These are phyloP conservation scores for Sparidentex hasta DNA, from an alignment of 2,797 vertebrate genomes.

Conservation along the genomic window DNA sequence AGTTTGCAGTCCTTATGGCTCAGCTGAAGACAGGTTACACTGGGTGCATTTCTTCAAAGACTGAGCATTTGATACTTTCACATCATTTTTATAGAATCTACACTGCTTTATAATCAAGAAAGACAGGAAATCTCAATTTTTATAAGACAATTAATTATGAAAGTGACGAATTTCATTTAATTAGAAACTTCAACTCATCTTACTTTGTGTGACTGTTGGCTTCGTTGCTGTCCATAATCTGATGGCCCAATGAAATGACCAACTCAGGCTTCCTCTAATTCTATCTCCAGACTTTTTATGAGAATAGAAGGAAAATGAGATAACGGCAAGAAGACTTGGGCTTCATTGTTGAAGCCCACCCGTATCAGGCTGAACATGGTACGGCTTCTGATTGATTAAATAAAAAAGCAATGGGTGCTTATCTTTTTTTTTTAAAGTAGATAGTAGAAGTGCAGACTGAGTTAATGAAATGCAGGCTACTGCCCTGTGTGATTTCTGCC, in stretches of 20 bases:
- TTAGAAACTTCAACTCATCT: not conserved
- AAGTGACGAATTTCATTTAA: not conserved
- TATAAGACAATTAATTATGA: not conserved
- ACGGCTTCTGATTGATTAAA: conserved; percentile 3
- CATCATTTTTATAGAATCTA: no score
- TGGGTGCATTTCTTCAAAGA: no score
- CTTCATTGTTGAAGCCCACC: not conserved
- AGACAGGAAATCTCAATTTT: no score
- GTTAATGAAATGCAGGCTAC: conserved; percentile 55
- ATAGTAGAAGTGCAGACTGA: not conserved
- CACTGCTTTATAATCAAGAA: no score
- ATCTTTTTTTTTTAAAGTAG: conserved; percentile 22
- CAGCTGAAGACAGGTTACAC: no score
- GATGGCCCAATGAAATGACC: not conserved
- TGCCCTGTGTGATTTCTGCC: conserved; percentile 23
- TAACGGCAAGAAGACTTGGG: not conserved
- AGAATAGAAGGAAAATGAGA: not conserved
- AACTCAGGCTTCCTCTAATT: not conserved
- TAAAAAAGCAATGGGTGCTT: not conserved
- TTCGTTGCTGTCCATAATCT: not conserved
- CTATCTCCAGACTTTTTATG: not conserved
- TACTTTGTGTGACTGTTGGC: not conserved
- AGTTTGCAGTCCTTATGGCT: no score
- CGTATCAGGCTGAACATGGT: not conserved
- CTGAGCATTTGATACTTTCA: no score